A percentile compares a stretch with the other conserved stretches of the same genome.
Evolutionary conservation across 2,888 invertebrate species (phyloP).

Genomic region (Agrotis segetum): DNA sequence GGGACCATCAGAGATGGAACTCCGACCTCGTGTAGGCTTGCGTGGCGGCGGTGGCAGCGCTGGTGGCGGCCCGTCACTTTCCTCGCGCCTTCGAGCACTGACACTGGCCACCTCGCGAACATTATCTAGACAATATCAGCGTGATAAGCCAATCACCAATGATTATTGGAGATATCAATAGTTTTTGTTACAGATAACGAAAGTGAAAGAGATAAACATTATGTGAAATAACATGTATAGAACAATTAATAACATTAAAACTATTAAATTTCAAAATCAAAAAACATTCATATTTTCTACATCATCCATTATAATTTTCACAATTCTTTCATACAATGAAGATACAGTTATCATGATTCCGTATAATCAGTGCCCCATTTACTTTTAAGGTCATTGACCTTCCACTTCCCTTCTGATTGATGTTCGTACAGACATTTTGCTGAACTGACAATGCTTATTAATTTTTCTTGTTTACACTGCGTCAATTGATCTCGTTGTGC

Average conservation of each 20-base stretch:
- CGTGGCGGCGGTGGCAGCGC: conserved; percentile 87
- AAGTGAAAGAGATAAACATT: conserved; percentile 46
- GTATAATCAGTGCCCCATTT: conserved; percentile 67
- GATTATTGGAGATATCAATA: conserved; percentile 40
- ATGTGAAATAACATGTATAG: conserved; percentile 7
- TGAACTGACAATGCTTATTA: conserved; percentile 61
- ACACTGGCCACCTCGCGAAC: conserved; percentile 75
- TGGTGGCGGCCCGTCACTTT: conserved; percentile 83
- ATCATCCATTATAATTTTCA: background rate
- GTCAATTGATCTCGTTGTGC: conserved; percentile 64
- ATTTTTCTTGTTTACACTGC: conserved; percentile 66
- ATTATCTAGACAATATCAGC: conserved; percentile 79
- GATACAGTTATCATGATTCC: conserved; percentile 47
- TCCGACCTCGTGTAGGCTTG: conserved; percentile 80
- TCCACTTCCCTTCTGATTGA: conserved; percentile 74
- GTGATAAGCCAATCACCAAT: conserved; percentile 61
- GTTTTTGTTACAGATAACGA: conserved; percentile 44
- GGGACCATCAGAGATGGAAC: conserved; percentile 76
- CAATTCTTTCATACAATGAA: conserved; percentile 6
- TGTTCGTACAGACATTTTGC: conserved; percentile 49
- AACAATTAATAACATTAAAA: conserved; percentile 2
- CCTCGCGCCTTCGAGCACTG: conserved; percentile 83
- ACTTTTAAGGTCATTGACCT: conserved; percentile 73
- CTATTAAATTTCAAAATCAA: background rate
- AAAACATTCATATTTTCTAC: background rate